Conservation (phyloP, 2,888 invertebrate species). For the Cylloceria caligata region DNA sequence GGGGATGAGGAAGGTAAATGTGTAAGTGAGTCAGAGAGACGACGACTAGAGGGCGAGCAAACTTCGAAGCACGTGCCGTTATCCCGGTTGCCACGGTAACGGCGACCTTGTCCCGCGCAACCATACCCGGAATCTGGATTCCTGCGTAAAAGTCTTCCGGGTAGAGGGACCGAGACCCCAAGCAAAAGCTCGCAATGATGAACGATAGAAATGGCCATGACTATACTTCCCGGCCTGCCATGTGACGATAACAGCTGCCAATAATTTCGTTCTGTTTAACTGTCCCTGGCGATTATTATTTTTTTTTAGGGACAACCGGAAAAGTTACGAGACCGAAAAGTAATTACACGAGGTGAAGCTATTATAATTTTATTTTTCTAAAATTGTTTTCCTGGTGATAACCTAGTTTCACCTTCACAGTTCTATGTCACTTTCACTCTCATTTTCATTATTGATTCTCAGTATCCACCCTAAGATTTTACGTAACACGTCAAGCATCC, state of each 20-base stretch:
- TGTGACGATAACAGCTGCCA: slow-evolving; percentile 66
- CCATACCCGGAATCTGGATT: slow-evolving; percentile 74
- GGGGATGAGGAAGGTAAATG: slow-evolving; percentile 16
- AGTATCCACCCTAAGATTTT: background rate
- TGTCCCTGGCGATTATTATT: background rate
- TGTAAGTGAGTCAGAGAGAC: slow-evolving; percentile 14
- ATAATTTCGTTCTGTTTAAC: slow-evolving; percentile 46
- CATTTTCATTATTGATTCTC: slow-evolving; percentile 13
- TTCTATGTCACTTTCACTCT: background rate
- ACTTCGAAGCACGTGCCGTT: slow-evolving; percentile 81
- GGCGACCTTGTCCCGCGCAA: slow-evolving; percentile 83
- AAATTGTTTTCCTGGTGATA: background rate
- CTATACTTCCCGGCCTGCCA: slow-evolving; percentile 46
- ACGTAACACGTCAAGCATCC: background rate
- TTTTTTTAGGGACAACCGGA: slow-evolving; percentile 32
- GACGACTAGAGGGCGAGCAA: slow-evolving; percentile 61
- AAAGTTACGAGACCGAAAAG: slow-evolving; percentile 17
- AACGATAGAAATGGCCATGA: slow-evolving; percentile 17
- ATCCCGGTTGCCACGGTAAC: slow-evolving; percentile 82
- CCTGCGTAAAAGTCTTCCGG: slow-evolving; percentile 70
- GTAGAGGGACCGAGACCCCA: slow-evolving; percentile 2
- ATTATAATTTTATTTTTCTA: slow-evolving; percentile 6
- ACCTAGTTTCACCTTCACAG: background rate
- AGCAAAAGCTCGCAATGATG: slow-evolving; percentile 3
- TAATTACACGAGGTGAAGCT: slow-evolving; percentile 1